Base-by-base conservation (phyloP, 2,797 vertebrate species). In the Otus scops region DNA sequence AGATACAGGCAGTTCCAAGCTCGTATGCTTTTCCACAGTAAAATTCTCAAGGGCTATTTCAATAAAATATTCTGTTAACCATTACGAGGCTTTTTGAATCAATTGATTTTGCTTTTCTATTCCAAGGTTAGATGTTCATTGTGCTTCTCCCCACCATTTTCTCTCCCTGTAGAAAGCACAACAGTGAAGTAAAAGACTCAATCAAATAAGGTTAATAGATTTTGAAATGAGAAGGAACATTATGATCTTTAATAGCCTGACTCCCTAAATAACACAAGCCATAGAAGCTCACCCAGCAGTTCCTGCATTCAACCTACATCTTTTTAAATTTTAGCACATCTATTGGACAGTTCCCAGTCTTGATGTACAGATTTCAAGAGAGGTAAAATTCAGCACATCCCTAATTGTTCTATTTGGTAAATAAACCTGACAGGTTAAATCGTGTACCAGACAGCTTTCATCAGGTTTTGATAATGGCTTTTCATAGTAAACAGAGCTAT, bases 11-110 rank as follows among this genome's bases (percentile, higher is more conserved):
- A 77, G 34, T 93, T 95, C 50, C 57, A 89, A 94, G 81, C 36
- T 96, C 54, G 8, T 13, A 10, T 59, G 57, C 18, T 48, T 11
- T 36, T 82, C 59, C 30, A 28, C 6, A 68, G 38, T 74, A 95
- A 97, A 95, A 97, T 83, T 94, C 91, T 96, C 88, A 95, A 90
- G 93, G 83, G 61, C 13, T 54, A n/a, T 94, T 97, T 96, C 68
- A 93, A 64, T 95, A 95, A 89, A 67, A 45, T 85, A 76, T 74
- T 85, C 61, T 85, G 59, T 86, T 98, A 97, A 96, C 71, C 63
- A 45, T 65, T 93, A 48, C 0, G 4, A 57, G 19, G 10, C 69
- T 68, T 61, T 83, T 51, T 93, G 51, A 82, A 85, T 88, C 59
- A 85, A 48, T 17, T 41, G 53, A 34, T 43, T 90, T 88, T 1